These are phyloP conservation scores for Epirrhoe tristata DNA, from an alignment of 2,888 invertebrate species.

Conservation along the genomic window DNA sequence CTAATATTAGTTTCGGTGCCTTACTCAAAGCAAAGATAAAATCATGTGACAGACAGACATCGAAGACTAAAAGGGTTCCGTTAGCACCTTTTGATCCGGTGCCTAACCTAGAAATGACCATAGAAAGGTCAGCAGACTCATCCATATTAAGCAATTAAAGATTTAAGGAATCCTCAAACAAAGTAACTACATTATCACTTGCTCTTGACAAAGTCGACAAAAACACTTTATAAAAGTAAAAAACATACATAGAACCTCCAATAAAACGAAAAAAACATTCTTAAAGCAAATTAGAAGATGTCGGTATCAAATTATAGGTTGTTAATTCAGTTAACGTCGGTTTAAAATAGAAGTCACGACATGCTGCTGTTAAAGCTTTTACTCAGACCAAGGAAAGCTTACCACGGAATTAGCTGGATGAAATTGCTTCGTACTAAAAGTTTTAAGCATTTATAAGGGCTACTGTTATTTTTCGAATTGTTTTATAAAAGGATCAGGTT, in stretches of 20 bases:
- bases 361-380: constrained; percentile 45
- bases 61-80: too few relatives aligned
- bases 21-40: too few relatives aligned
- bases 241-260: constrained; percentile 2
- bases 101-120: neutral
- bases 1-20: too few relatives aligned
- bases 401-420: constrained; percentile 11
- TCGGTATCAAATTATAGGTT: constrained; percentile 44
- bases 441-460: constrained; percentile 9
- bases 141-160: neutral
- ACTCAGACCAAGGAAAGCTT: constrained; percentile 38
- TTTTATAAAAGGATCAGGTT: neutral
- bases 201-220: neutral
- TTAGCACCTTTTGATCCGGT: neutral
- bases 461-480: neutral
- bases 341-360: constrained; percentile 45
- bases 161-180: neutral
- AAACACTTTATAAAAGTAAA: constrained; percentile 3
- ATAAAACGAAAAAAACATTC: constrained; percentile 30
- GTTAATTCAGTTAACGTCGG: constrained; percentile 43
- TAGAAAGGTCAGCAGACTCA: neutral
- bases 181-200: neutral
- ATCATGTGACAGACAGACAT: too few relatives aligned
- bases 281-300: constrained; percentile 46
- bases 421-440: constrained; percentile 4